Percentiles rank a stretch among this genome's conserved stretches.
phyloP scores from a whole-genome alignment of 2,113 vertebrate genomes.

The Microtus montanus region DNA sequence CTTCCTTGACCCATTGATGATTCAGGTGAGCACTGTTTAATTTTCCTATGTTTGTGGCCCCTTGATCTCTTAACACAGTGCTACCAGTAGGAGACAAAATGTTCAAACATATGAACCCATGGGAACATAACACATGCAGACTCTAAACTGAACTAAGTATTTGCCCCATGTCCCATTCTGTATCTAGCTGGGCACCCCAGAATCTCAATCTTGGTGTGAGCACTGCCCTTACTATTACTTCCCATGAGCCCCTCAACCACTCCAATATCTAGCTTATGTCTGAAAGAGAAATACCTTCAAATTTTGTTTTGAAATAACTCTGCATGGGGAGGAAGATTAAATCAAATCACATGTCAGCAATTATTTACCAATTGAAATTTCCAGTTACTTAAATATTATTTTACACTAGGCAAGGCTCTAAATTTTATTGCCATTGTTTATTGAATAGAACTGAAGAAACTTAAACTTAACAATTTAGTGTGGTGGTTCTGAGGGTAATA shows the following conservation, averaged over 20 bases:
- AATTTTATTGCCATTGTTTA: neutral
- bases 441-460: neutral
- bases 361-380: neutral
- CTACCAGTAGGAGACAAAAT: neutral
- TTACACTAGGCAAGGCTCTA: neutral
- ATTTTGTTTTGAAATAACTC: neutral
- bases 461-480: neutral
- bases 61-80: too few species aligned
- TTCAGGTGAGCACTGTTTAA: too few species aligned
- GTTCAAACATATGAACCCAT: neutral
- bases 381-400: slow-evolving; percentile 4
- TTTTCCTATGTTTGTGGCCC: too few species aligned
- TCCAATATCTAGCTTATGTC: neutral
- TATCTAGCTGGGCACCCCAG: neutral
- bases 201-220: neutral
- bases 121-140: neutral
- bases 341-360: slow-evolving; percentile 6
- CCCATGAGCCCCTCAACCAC: neutral
- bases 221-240: neutral
- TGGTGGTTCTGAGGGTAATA: neutral
- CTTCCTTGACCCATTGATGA: too few species aligned
- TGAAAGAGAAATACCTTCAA: neutral
- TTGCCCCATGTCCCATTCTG: neutral
- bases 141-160: neutral
- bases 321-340: slow-evolving; percentile 12